These are phyloP conservation scores for Aspidiotus rigidus DNA, from an alignment of 2,888 invertebrate species.

Conservation along the genomic window DNA sequence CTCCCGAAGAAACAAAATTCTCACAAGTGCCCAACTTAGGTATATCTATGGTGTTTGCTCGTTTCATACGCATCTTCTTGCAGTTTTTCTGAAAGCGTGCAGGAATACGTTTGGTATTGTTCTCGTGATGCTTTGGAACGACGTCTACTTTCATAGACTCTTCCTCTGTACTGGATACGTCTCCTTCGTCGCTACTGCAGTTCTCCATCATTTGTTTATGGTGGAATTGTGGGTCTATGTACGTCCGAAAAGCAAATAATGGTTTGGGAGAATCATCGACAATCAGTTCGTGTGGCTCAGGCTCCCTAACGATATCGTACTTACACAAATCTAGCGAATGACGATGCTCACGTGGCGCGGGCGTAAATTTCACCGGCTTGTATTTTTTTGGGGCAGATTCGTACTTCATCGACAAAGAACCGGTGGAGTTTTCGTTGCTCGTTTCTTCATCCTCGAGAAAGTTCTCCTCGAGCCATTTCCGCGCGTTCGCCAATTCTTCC, in stretches of 20 bases:
- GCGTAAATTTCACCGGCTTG: conserved; percentile 34
- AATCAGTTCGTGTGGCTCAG: conserved; percentile 10
- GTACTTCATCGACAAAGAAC: conserved; percentile 7
- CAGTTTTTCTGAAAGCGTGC: conserved; percentile 42
- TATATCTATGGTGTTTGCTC: conserved; percentile 81
- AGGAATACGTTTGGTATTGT: conserved; percentile 34
- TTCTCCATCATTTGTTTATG: conserved; percentile 12
- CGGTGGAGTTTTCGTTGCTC: not conserved
- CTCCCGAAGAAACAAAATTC: conserved; percentile 42
- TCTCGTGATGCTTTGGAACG: not conserved
- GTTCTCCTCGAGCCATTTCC: conserved; percentile 52
- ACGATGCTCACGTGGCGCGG: conserved; percentile 6
- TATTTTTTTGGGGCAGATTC: conserved; percentile 18
- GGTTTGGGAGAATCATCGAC: conserved; percentile 6
- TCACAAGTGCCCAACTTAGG: conserved; percentile 11
- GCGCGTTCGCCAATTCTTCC: conserved; percentile 69
- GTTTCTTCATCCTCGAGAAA: conserved; percentile 13
- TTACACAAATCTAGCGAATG: not conserved
- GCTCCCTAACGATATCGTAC: not conserved
- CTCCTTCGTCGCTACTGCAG: conserved; percentile 35
- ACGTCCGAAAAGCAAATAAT: not conserved
- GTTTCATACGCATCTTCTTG: conserved; percentile 69
- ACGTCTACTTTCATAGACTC: conserved; percentile 37
- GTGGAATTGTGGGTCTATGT: conserved; percentile 6
- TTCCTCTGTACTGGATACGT: conserved; percentile 39